Evolutionary conservation across 2,797 vertebrate genomes (phyloP), one percentile per base, ranked within the genome.

Genomic region (Bovichtus variegatus): DNA sequence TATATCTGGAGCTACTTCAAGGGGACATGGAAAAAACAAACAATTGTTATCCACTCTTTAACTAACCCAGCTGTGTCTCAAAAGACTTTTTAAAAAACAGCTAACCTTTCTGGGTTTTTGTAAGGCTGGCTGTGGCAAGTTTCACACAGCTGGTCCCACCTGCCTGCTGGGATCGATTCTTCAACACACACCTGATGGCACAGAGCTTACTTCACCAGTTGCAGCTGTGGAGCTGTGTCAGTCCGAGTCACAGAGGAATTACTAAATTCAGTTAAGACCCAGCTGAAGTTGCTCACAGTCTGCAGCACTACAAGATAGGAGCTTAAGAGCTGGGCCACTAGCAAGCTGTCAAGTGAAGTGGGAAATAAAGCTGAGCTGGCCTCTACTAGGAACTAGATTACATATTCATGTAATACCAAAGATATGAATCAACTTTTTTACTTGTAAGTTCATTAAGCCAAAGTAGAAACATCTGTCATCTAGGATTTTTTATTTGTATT

Each of bases 261-360:
- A 82, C 80, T 77, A 63, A 79, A 86, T 76, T 85, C 49, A 66
- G 76, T 84, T 81, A 80, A 86, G 78, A 78, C 61, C 55, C 68
- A 38, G 70, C 53, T 76, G 29, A 73, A 75, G 66, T 74, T 77
- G 74, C 27, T 62, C 61, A 44, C 62, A 70, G 55, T 73, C 53
- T 73, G 72, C 74, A 50, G 51, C 29, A 5, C 61, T 40, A 27
- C 59, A 60, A 74, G 58, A 78, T 16, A 34, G 6, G 21, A 46
- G 74, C 38, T 80, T 71, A 82, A 49, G 46, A 71, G 71, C 62
- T 46, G 29, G 62, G 71, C 36, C 59, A 66, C 54, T 23, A 70
- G 49, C 58, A 78, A 78, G 73, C 80, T 73, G 76, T 81, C 41
- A 6, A 60, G 47, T 51, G 43, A 74, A 74, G 78, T 16, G 55